Percentiles rank a stretch among this genome's conserved stretches.
phyloP scores from a whole-genome alignment of 2,888 invertebrate genomes.

The Caenorhabditis japonica region DNA sequence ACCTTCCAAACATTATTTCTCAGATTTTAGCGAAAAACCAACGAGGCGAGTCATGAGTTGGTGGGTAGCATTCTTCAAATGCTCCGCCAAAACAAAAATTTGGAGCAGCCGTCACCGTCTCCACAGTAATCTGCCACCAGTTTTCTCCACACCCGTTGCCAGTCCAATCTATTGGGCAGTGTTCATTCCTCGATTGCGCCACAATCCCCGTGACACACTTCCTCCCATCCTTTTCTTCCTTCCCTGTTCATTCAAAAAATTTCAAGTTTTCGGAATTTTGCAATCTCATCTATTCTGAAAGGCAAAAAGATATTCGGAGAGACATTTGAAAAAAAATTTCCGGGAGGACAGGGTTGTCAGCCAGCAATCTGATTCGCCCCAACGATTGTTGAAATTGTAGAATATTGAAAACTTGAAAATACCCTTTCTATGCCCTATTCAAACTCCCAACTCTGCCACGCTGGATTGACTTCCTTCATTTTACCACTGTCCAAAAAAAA shows the following conservation, averaged over 20 bases:
- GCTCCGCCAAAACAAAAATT: background rate
- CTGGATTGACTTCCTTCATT: conserved; percentile 22
- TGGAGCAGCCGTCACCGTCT: conserved; percentile 7
- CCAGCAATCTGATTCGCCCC: no score
- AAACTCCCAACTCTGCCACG: conserved; percentile 19
- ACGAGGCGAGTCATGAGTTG: no score
- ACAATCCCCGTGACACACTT: conserved; percentile 26
- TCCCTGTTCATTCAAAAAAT: no score
- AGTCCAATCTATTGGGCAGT: conserved; percentile 30
- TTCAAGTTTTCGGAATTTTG: conserved; percentile 27
- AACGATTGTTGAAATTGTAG: no score
- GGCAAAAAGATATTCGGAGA: no score
- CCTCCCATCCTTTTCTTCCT: background rate
- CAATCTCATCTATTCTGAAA: conserved; percentile 23
- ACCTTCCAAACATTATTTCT: no score
- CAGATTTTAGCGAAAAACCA: background rate
- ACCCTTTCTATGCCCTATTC: no score
- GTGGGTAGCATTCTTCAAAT: no score
- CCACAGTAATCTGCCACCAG: conserved; percentile 1
- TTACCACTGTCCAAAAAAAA: background rate
- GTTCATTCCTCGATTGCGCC: conserved; percentile 20
- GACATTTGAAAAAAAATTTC: no score
- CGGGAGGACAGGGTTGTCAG: no score
- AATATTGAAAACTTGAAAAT: no score
- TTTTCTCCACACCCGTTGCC: background rate